These are phyloP conservation scores for Nineta flava DNA, from an alignment of 2,888 invertebrate genomes.

Conservation along the genomic window DNA sequence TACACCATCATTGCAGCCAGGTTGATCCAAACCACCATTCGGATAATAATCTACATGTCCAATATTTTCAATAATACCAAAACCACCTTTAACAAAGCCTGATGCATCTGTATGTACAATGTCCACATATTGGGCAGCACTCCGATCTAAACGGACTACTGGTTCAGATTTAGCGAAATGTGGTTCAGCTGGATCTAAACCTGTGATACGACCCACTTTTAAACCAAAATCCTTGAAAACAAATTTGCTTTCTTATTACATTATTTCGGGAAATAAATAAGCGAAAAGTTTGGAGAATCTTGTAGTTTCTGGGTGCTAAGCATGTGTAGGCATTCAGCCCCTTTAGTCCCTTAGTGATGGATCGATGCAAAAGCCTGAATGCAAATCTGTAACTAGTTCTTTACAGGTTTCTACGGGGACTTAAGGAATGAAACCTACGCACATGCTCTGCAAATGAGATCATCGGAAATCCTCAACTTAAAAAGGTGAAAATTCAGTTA, in stretches of 20 bases:
- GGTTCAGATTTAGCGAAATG: conserved; percentile 70
- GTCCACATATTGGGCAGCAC: conserved; percentile 80
- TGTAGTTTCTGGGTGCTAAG: no score
- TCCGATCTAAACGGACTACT: conserved; percentile 66
- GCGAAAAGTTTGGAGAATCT: no score
- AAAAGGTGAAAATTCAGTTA: no score
- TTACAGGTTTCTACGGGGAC: no score
- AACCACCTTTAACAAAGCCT: conserved; percentile 56
- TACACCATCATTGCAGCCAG: conserved; percentile 44
- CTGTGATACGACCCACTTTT: conserved; percentile 64
- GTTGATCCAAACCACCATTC: conserved; percentile 72
- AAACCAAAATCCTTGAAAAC: conserved; percentile 42
- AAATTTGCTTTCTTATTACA: conserved; percentile 4
- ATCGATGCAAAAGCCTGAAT: no score
- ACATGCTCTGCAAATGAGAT: no score
- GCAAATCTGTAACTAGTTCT: no score
- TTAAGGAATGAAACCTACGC: no score
- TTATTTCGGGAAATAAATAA: no score
- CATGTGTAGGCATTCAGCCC: no score
- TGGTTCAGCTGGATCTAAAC: conserved; percentile 85
- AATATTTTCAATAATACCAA: conserved; percentile 67
- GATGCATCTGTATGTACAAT: conserved; percentile 77
- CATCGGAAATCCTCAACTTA: no score
- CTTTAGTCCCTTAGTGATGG: no score
- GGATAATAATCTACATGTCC: conserved; percentile 89